Evolutionary conservation across 2,888 invertebrate species (phyloP).

Genomic region (Blastobasis lacticolella): DNA sequence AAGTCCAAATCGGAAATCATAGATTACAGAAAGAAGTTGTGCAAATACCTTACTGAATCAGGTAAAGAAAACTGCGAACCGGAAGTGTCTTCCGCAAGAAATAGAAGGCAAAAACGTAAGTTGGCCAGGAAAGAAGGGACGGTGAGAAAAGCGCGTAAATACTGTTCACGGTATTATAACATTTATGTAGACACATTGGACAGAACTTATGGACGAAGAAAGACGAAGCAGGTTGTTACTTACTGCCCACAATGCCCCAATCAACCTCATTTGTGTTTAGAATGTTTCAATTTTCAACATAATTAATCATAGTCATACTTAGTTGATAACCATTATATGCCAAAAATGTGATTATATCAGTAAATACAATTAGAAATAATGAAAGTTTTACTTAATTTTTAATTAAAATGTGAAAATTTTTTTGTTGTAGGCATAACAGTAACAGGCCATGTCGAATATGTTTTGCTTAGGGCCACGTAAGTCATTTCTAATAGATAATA

Average conservation of each 20-base stretch:
- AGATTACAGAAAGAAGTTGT: slow-evolving; percentile 4
- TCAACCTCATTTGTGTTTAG: slow-evolving; percentile 16
- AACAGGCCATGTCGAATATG: too few relatives aligned
- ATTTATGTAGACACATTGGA: slow-evolving; percentile 1
- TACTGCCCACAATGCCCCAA: slow-evolving; percentile 17
- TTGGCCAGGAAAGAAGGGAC: slow-evolving; percentile 13
- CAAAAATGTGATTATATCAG: too few relatives aligned
- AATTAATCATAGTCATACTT: too few relatives aligned
- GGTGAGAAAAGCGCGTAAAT: slow-evolving; percentile 10
- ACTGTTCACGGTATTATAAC: slow-evolving; percentile 6
- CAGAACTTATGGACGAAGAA: slow-evolving; percentile 13
- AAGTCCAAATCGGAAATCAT: slow-evolving; percentile 11
- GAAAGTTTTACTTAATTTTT: too few relatives aligned
- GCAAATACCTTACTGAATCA: neutral
- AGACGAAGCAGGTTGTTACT: slow-evolving; percentile 15
- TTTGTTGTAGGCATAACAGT: too few relatives aligned
- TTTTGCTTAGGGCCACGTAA: too few relatives aligned
- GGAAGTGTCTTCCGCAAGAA: slow-evolving; percentile 5
- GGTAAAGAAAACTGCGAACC: neutral
- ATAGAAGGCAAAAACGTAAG: slow-evolving; percentile 14
- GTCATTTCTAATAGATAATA: too few relatives aligned
- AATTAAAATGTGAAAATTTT: too few relatives aligned
- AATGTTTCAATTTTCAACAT: slow-evolving; percentile 14
- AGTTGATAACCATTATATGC: too few relatives aligned
- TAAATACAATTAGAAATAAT: too few relatives aligned